Evolutionary conservation across 2,113 vertebrate species (phyloP).

Genomic region (Mesitornis unicolor): DNA sequence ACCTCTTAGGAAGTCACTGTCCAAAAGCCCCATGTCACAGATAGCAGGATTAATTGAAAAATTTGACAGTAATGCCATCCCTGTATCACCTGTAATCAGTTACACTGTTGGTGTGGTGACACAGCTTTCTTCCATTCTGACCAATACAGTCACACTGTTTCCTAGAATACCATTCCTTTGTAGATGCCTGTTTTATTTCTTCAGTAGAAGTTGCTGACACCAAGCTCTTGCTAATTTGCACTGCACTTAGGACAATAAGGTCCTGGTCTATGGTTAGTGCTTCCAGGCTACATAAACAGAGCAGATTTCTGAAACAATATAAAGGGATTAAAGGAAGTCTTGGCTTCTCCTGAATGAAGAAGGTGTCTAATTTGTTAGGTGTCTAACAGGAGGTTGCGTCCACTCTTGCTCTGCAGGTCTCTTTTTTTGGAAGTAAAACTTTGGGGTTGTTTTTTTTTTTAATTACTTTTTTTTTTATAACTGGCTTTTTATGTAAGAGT

Average conservation of each 20-base stretch:
- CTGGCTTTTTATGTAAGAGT: neutral
- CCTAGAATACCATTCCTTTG: neutral
- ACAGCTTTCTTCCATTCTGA: neutral
- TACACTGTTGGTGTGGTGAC: neutral
- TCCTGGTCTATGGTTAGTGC: neutral
- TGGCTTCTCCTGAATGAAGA: neutral
- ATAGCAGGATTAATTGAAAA: neutral
- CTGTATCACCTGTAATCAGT: neutral
- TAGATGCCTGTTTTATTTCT: neutral
- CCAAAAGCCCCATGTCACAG: neutral
- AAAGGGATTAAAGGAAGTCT: neutral
- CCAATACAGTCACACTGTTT: neutral
- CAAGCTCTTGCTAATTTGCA: neutral
- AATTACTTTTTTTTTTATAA: neutral
- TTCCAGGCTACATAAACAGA: neutral
- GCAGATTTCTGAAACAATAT: neutral
- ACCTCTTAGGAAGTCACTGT: neutral
- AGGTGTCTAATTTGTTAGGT: fast-evolving
- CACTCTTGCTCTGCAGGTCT: neutral
- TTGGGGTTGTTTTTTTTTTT: neutral
- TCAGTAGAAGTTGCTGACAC: neutral
- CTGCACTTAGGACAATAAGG: neutral
- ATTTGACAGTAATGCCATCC: neutral
- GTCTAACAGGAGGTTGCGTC: neutral
- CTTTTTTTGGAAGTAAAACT: neutral